Evolutionary conservation across 1,140 invertebrate genomes (phyloP), one percentile per base, ranked within the genome.

Genomic region (Pseudomyrmex pallidus): DNA sequence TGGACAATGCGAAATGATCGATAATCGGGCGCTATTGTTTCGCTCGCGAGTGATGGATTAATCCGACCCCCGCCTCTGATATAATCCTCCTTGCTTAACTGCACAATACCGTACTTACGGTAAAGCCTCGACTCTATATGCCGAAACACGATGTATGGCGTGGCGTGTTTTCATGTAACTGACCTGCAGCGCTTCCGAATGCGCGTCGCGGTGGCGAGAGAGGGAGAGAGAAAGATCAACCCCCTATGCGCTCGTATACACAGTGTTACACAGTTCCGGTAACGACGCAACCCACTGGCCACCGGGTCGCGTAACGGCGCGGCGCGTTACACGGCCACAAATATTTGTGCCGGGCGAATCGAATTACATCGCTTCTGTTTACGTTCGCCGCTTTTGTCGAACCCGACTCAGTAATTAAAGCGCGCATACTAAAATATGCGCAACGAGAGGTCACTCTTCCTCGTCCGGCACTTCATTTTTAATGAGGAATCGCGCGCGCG

Each of bases 321-420:
- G 83, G 74, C 76, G 74, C 74, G 88, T 89, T 88, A 89, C 82
- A 83, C 87, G 48, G 62, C 61, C 70, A 64, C 88, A 89, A 89
- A 89, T 89, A 89, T 89, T 89, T 88, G 88, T 85, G 54, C 70
- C 66, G 66, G 57, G 46, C 54, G 72, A 88, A 89, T 89, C 76
- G 85, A 89, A 89, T 89, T 86, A 89, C 87, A 82, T 62, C 64
- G 85, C 82, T 85, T 82, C 74, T 84, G 87, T 86, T 86, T 82
- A 66, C 83, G 74, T 74, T 70, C 64, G 46, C 52, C 68, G 72
- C 70, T 22, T 80, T 80, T 61, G 66, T 66, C 66, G 54, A 44
- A 44, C 15, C 35, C 20, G 50, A 17, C 63, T 17, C 25, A 44
- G 57, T 89, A 89, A 89, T 89, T 89, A 88, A 85, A 88, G 85